phyloP scores from a whole-genome alignment of 2,888 invertebrate genomes.

The Drosophila kokeensis region DNA sequence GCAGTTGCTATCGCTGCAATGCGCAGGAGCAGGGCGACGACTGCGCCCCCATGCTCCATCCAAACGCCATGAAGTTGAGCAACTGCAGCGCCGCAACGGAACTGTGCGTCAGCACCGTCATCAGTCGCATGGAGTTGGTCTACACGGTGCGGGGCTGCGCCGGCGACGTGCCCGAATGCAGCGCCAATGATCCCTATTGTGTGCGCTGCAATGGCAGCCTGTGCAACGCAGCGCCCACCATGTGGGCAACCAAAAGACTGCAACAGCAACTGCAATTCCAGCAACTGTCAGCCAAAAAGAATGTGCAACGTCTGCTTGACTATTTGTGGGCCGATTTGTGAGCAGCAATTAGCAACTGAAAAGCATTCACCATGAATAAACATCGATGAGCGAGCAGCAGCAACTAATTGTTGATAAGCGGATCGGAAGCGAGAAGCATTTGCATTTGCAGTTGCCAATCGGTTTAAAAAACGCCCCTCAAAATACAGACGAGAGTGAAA shows the following conservation, averaged over 20 bases:
- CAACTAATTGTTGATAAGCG: conserved; percentile 22
- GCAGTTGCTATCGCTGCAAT: conserved; percentile 80
- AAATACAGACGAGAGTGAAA: conserved; percentile 1
- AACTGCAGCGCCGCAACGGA: conserved; percentile 71
- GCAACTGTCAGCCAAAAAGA: background rate
- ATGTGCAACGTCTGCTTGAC: conserved; percentile 15
- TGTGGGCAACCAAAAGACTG: conserved; percentile 48
- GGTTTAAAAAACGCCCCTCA: conserved; percentile 45
- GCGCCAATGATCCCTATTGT: conserved; percentile 78
- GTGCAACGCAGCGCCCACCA: conserved; percentile 71
- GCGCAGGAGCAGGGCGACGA: conserved; percentile 67
- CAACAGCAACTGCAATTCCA: conserved; percentile 9
- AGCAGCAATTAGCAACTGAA: conserved; percentile 21
- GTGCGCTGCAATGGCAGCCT: conserved; percentile 79
- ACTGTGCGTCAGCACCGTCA: conserved; percentile 77
- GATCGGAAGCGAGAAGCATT: conserved; percentile 10
- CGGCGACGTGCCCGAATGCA: conserved; percentile 74
- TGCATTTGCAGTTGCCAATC: conserved; percentile 21
- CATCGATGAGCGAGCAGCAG: conserved; percentile 9
- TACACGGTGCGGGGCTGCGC: conserved; percentile 80
- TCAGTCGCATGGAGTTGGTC: conserved; percentile 63
- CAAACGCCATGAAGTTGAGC: conserved; percentile 49
- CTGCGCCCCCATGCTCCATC: conserved; percentile 63
- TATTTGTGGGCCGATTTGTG: conserved; percentile 33
- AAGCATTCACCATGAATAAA: conserved; percentile 32